These are phyloP conservation scores for Lepidochitona cinerea DNA, from an alignment of 2,888 invertebrate genomes.

Conservation along the genomic window DNA sequence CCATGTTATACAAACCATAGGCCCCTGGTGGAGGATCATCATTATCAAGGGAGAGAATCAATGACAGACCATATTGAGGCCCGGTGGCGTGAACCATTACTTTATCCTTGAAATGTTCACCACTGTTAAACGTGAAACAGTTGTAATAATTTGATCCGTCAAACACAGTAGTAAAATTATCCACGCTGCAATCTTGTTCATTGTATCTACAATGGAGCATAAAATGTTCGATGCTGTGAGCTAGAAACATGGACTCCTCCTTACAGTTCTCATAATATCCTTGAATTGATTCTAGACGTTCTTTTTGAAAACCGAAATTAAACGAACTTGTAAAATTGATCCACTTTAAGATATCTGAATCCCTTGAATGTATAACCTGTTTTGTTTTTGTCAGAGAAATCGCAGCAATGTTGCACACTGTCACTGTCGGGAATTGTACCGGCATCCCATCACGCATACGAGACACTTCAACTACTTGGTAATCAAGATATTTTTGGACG, in stretches of 20 bases:
- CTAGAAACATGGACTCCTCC: slow-evolving; percentile 48
- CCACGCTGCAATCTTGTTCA: slow-evolving; percentile 42
- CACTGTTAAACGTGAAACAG: slow-evolving; percentile 66
- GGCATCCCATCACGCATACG: slow-evolving; percentile 63
- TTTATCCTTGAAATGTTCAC: slow-evolving; percentile 34
- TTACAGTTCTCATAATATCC: slow-evolving; percentile 63
- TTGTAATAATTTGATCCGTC: slow-evolving; percentile 62
- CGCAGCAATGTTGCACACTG: slow-evolving; percentile 64
- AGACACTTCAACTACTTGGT: slow-evolving; percentile 59
- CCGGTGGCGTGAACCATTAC: slow-evolving; percentile 61
- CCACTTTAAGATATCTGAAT: slow-evolving; percentile 42
- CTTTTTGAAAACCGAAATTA: slow-evolving; percentile 45
- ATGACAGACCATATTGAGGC: slow-evolving; percentile 61
- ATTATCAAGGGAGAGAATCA: slow-evolving; percentile 63
- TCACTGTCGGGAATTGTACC: slow-evolving; percentile 62
- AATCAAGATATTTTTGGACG: slow-evolving; percentile 56
- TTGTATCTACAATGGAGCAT: slow-evolving; percentile 60
- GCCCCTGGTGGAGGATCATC: slow-evolving; percentile 55
- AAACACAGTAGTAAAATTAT: slow-evolving; percentile 55
- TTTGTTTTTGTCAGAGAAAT: slow-evolving; percentile 55
- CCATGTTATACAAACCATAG: slow-evolving; percentile 57
- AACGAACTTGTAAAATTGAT: slow-evolving; percentile 37
- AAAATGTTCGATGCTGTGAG: slow-evolving; percentile 55
- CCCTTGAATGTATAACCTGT: slow-evolving; percentile 26
- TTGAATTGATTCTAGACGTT: slow-evolving; percentile 48